Evolutionary conservation across 1,140 invertebrate genomes (phyloP).

Genomic region (Diachasmimorpha longicaudata): DNA sequence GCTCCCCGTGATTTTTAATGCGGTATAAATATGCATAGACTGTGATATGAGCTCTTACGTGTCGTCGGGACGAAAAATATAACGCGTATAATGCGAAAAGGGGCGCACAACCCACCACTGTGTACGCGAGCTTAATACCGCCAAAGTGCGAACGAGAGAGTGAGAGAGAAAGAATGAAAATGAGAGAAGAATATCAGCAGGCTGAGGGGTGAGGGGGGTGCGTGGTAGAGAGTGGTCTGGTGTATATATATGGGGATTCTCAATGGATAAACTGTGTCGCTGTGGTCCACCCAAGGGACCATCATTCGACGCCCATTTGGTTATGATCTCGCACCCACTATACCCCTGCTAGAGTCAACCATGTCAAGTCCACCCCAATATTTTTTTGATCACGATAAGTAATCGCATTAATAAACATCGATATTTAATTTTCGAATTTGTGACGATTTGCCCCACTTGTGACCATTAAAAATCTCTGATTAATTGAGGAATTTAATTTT

Average conservation of each 20-base stretch:
- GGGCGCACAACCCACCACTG: neutral
- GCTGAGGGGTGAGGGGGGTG: neutral
- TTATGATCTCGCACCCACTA: slow-evolving; percentile 50
- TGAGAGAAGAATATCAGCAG: neutral
- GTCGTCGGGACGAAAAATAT: slow-evolving; percentile 53
- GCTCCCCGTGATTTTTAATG: slow-evolving; percentile 57
- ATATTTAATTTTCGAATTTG: slow-evolving; percentile 10
- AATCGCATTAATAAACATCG: slow-evolving; percentile 19
- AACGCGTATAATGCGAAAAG: slow-evolving; percentile 42
- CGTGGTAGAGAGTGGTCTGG: slow-evolving; percentile 35
- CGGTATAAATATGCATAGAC: slow-evolving; percentile 63
- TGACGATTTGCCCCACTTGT: neutral
- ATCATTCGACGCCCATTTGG: slow-evolving; percentile 62
- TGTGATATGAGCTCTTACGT: slow-evolving; percentile 61
- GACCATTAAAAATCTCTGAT: neutral
- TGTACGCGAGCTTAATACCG: too few species aligned
- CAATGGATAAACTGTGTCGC: slow-evolving; percentile 64
- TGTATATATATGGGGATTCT: slow-evolving; percentile 46
- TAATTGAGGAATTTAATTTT: neutral
- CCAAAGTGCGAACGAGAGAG: slow-evolving; percentile 12
- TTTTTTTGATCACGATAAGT: slow-evolving; percentile 10
- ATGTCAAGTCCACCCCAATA: slow-evolving; percentile 8
- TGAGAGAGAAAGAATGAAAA: neutral
- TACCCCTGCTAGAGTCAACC: slow-evolving; percentile 3
- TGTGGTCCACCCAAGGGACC: slow-evolving; percentile 52